Evolutionary conservation across 2,888 invertebrate species (phyloP).

Genomic region (Tachina fera): DNA sequence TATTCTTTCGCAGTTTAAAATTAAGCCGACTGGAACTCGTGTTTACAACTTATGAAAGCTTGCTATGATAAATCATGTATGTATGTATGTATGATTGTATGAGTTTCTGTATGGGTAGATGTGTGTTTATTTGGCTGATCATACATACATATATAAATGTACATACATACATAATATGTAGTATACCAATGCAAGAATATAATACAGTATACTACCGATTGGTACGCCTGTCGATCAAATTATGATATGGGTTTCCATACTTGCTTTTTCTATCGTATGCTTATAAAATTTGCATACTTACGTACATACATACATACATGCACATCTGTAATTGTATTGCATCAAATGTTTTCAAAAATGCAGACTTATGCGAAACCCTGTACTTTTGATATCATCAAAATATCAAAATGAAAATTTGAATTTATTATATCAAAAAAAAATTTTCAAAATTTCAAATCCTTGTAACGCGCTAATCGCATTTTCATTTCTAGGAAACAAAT

Average conservation of each 20-base stretch:
- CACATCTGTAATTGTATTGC: too few species aligned
- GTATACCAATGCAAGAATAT: neutral
- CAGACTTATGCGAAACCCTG: too few species aligned
- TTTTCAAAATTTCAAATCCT: too few species aligned
- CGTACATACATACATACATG: too few species aligned
- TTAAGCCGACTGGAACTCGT: conserved; percentile 53
- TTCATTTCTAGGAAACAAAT: too few species aligned
- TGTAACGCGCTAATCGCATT: too few species aligned
- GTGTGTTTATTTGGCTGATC: neutral
- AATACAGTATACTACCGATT: neutral
- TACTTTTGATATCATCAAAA: too few species aligned
- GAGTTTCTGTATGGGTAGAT: too few species aligned
- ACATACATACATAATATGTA: too few species aligned
- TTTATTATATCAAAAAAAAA: too few species aligned
- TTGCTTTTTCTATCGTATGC: neutral
- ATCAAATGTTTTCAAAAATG: too few species aligned
- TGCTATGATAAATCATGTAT: neutral
- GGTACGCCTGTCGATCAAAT: conserved; percentile 47
- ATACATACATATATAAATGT: neutral
- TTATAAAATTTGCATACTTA: neutral
- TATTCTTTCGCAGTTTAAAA: conserved; percentile 6
- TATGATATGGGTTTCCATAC: neutral
- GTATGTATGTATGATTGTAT: neutral
- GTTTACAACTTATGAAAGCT: conserved; percentile 11
- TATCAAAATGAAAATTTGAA: too few species aligned